phyloP scores from a whole-genome alignment of 37 sponge, comb jelly and placozoan genomes.

The Eunapius fragilis region DNA sequence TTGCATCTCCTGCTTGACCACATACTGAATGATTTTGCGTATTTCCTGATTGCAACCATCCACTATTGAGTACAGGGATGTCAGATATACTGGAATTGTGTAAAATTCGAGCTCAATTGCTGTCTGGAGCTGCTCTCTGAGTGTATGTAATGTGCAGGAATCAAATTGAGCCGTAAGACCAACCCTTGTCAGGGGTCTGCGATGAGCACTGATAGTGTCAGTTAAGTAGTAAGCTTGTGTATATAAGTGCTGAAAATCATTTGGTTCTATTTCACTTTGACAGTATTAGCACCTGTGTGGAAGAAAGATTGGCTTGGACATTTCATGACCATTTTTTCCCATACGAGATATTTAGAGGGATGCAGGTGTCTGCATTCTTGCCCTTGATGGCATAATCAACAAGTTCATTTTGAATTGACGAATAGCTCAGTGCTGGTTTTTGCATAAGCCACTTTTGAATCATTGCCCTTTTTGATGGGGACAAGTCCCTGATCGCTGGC shows the following conservation, averaged over 20 bases:
- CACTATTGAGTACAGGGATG: conserved; percentile 52
- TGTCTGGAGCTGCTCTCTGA: conserved; percentile 36
- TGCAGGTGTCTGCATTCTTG: background rate
- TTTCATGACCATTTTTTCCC: background rate
- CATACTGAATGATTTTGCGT: conserved; percentile 14
- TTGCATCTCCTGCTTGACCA: conserved; percentile 66
- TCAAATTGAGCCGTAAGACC: background rate
- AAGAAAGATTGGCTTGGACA: background rate
- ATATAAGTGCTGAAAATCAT: background rate
- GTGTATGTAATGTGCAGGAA: background rate
- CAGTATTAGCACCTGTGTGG: background rate
- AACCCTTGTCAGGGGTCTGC: background rate
- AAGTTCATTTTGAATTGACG: background rate
- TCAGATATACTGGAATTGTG: conserved; percentile 62
- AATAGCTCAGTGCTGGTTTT: background rate
- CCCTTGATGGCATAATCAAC: background rate
- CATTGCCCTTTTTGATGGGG: conserved; percentile 26
- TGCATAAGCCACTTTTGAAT: conserved; percentile 45
- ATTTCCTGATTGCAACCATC: conserved; percentile 45
- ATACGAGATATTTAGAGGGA: background rate
- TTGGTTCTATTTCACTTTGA: background rate
- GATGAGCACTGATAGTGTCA: background rate
- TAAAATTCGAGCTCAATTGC: conserved; percentile 53
- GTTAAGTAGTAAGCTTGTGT: background rate
- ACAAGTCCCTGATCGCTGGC: conserved; percentile 68